These are phyloP conservation scores for Polia nebulosa DNA, from an alignment of 2,888 invertebrate species.

Conservation along the genomic window DNA sequence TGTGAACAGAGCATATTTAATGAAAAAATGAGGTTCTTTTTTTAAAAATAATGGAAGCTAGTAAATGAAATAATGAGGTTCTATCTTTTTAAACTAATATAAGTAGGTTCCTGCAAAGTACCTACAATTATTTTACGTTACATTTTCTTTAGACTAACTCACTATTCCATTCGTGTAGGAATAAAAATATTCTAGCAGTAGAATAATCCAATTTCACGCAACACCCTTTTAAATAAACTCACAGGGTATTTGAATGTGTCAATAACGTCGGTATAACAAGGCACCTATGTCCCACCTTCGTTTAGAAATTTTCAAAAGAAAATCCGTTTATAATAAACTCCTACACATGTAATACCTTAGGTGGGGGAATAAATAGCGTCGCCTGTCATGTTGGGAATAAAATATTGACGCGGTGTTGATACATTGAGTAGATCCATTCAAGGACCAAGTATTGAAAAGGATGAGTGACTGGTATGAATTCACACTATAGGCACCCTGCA, in stretches of 20 bases:
- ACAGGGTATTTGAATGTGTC: background rate
- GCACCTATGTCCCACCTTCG: background rate
- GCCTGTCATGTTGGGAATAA: conserved; percentile 39
- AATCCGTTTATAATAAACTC: conserved; percentile 36
- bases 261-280: conserved; percentile 22
- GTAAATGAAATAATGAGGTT: background rate
- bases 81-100: background rate
- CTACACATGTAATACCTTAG: conserved; percentile 8
- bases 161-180: background rate
- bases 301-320: conserved; percentile 7
- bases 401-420: conserved; percentile 41
- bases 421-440: conserved; percentile 15
- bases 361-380: conserved; percentile 7
- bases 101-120: no score
- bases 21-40: no score
- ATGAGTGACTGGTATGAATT: conserved; percentile 35
- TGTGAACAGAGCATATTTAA: no score
- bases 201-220: background rate
- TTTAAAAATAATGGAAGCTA: no score
- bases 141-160: background rate
- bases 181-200: background rate
- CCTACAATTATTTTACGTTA: background rate
- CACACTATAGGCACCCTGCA: background rate
- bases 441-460: conserved; percentile 19
- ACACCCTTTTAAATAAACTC: background rate